Evolutionary conservation across 2,797 vertebrate species (phyloP), one percentile per base, ranked within the genome.

Genomic region (Pteronotus mesoamericanus): DNA sequence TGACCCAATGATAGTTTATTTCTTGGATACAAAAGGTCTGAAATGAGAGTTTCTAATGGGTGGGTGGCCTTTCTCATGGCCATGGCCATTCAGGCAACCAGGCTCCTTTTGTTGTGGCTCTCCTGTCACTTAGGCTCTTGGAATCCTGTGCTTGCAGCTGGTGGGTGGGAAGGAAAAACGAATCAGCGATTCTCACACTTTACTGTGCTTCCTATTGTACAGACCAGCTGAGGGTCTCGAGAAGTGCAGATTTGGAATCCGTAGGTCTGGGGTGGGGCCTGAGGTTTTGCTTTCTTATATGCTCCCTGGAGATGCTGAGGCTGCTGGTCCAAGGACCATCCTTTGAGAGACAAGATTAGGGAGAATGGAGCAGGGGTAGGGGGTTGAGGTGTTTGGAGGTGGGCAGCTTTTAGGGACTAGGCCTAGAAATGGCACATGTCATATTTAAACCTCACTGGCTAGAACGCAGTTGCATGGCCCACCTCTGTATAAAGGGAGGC

Each of bases 121-220:
- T 68, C 9, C 4, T 26, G 1, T 90, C 39, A 24, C n/a, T 19
- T n/a, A 10, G 42, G 19, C 32, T 86, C 79, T 6, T 37, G 24
- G 55, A 79, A 55, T 66, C 61, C 57, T 61, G 32, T 57, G 2
- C 3, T 44, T 68, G 78, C n/a, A 42, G 18, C 24, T 46, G 61
- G 6, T 42, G 9, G 26, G 26, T 64, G 69, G 39, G 51, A 79
- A 90, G 59, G 64, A 68, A 77, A 59, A 78, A 66, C 1, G 29
- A 6, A 5, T 5, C 5, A 4, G 18, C 9, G 66, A 48, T 44
- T 59, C 32, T 64, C n/a, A 66, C 10, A 6, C 32, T 37, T 64
- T 29, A 32, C 2, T 19, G 9, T 78, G 29, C 1, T 0, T 22
- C 0, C 0, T 22, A 29, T 29, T n/a, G 61, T 7, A 3, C 7